Base-by-base conservation (phyloP, 2,113 vertebrate species). In the Coreoperca whiteheadi region DNA sequence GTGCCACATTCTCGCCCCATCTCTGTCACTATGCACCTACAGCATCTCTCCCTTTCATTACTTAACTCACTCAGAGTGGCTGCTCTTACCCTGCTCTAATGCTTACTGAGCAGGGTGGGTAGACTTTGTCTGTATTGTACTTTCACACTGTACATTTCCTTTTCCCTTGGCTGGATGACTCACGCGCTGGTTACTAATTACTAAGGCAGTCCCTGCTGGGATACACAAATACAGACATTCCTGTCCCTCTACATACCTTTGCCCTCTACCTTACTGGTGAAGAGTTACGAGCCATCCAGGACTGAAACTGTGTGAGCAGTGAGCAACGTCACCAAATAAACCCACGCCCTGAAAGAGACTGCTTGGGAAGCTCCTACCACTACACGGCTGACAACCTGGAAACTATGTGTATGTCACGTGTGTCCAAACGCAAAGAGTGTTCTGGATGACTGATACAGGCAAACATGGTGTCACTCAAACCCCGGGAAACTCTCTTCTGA, bases 151-250 rank as follows among this genome's bases (percentile, higher is more conserved):
- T 84, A 85, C 50, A 50, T 78, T 74, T 67, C 59, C 75, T 63
- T 53, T 70, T 37, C 69, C 79, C 16, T n/a, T 69, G 67, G n/a
- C 21, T 25, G 9, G 54, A 59, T 91, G 91, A 92, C 82, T 92
- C 87, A 91, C 68, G 50, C 5, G 1, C 69, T 79, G 83, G 84
- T 91, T 90, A 88, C 87, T 87, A 70, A 90, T 91, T 84, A 53
- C 81, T 53, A 32, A 85, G 70, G 67, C 74, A 81, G 71, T 85
- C 78, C 64, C 77, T 53, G 63, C 65, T 82, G 67, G 61, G 56
- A 90, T 80, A 81, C 7, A 59, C 63, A 86, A 87, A 87, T 69
- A 88, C 50, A 75, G 61, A 75, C 81, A 82, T 83, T 84, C 71
- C 82, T 79, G 51, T 79, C 56, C 73, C 69, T 73, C 68, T 51